Base-by-base conservation (phyloP, 2,797 vertebrate genomes). In the Poecilia gillii region DNA sequence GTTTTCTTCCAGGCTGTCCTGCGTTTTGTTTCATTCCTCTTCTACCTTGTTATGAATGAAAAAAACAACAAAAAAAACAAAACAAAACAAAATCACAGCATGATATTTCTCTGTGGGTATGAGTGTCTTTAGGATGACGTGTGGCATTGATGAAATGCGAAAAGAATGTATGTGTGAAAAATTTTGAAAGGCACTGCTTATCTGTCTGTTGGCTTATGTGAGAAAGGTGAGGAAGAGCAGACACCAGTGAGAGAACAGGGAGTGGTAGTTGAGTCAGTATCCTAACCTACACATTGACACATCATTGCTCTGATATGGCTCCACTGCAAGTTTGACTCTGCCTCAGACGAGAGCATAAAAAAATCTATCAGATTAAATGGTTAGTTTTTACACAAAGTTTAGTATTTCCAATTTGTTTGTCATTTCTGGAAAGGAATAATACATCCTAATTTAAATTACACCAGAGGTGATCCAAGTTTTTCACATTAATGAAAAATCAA, bases 221-320 rank as follows among this genome's bases (percentile, higher is more conserved):
- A 8, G 33, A 62, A 62, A 45, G 7, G 55, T 4, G 33, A 57
- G 13, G 49, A 59, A 74, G 73, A 43, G 73, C 51, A 28, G 49
- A 41, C n/a, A 59, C 59, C 74, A 31, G 59, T 77, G 70, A 74
- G 23, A 79, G 75, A 90, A 55, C 78, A 82, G 90, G 91, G 92
- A 92, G 87, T 73, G 93, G 89, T 71, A 51, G 79, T 81, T 94
- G 93, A 94, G 88, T 95, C 94, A 93, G 46, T 70, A 2, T 73
- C 70, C 72, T 86, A 81, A 85, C 85, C 91, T 80, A 80, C 16
- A 62, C 13, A 14, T 90, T 90, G 62, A 82, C 79, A 84, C 83
- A 88, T 75, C 6, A 7, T 76, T 83, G 80, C 57, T 81, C 71
- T 46, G 25, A 64, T 86, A 76, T 76, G 72, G 71, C 39, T 79